phyloP scores from a whole-genome alignment of 2,797 vertebrate genomes.

The Botia kubotai region DNA sequence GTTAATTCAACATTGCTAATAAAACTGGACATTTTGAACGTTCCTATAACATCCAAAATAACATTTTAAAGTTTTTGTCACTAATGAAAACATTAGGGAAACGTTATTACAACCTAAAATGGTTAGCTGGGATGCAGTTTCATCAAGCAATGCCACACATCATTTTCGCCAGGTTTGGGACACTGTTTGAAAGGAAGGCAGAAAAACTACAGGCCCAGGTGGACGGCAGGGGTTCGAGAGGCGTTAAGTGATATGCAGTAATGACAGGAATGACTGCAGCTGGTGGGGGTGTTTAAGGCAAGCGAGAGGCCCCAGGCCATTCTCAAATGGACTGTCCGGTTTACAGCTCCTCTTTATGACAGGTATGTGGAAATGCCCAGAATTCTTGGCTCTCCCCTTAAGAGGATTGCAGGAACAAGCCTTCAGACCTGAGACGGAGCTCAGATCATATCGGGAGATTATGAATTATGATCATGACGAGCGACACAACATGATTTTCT shows the following conservation, averaged over 20 bases:
- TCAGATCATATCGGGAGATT: not conserved
- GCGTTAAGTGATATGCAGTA: slow-evolving; percentile 53
- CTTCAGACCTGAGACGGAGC: not conserved
- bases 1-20: too few relatives aligned
- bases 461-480: not conserved
- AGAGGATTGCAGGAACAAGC: slow-evolving; percentile 30
- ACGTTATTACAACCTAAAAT: not conserved
- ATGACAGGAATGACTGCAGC: slow-evolving; percentile 60
- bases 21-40: too few relatives aligned
- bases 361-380: slow-evolving; percentile 50
- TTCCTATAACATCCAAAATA: too few relatives aligned
- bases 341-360: slow-evolving; percentile 60
- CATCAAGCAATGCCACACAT: not conserved
- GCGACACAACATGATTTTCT: not conserved
- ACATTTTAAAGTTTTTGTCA: too few relatives aligned
- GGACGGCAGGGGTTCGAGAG: slow-evolving; percentile 52
- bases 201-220: slow-evolving; percentile 8
- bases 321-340: slow-evolving; percentile 56
- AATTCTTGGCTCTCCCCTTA: slow-evolving; percentile 46
- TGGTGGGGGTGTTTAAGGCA: slow-evolving; percentile 46
- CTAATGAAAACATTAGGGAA: too few relatives aligned
- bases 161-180: not conserved
- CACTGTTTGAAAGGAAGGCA: not conserved
- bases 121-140: not conserved
- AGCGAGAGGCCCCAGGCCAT: slow-evolving; percentile 42